Conservation (phyloP, 2,113 vertebrate species). For the Protobothrops mucrosquamatus region DNA sequence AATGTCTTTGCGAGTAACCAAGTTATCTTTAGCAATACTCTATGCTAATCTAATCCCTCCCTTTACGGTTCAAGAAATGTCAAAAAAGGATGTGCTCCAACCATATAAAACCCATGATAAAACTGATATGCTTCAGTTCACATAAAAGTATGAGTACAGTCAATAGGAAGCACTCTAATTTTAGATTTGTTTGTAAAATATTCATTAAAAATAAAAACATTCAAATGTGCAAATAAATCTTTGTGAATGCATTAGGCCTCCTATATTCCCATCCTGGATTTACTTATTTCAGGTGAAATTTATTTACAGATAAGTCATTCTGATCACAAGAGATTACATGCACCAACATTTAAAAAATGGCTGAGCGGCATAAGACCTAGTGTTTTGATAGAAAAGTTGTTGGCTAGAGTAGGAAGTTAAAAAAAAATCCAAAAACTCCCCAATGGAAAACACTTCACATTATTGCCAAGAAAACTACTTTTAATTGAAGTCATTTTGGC, state of each 20-base stretch:
- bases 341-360: background rate
- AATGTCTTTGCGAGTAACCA: conserved; percentile 1
- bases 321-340: background rate
- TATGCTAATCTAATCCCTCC: conserved; percentile 9
- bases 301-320: background rate
- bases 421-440: background rate
- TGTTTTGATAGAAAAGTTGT: background rate
- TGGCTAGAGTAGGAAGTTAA: background rate
- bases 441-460: background rate
- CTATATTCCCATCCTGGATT: background rate
- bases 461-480: background rate
- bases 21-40: conserved; percentile 16
- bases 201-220: background rate
- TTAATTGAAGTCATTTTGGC: background rate
- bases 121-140: background rate
- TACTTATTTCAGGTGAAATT: background rate
- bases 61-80: background rate
- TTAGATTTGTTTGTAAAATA: background rate
- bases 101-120: background rate
- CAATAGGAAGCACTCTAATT: background rate
- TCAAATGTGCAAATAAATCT: background rate
- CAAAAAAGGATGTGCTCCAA: background rate
- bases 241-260: background rate
- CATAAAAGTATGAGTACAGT: background rate
- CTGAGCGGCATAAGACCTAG: background rate